Percentiles rank a stretch among this genome's conserved stretches.
Conservation (phyloP, 2,888 invertebrate species). For the Ctenicera cuprea region DNA sequence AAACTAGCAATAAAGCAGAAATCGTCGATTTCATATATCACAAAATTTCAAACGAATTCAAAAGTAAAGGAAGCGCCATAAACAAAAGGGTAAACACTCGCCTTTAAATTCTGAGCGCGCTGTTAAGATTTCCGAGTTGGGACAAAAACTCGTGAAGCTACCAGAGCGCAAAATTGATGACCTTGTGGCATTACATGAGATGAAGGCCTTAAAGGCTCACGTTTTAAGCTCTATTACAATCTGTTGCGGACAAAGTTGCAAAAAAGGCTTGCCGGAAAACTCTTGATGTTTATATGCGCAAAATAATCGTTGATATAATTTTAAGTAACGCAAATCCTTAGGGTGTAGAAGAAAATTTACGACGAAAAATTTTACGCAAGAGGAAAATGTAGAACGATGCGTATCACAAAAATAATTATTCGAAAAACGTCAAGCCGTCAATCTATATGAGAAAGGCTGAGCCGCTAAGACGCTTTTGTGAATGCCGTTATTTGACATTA, state of each 20-base stretch:
- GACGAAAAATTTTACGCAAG: neutral
- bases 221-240: conserved; percentile 22
- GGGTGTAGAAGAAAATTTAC: neutral
- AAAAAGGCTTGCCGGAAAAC: neutral
- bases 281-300: too few species aligned
- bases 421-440: conserved; percentile 6
- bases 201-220: conserved; percentile 25
- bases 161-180: conserved; percentile 25
- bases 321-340: neutral
- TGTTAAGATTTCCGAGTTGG: conserved; percentile 12
- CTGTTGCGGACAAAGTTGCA: conserved; percentile 2
- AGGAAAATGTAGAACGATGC: neutral
- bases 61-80: neutral
- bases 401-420: conserved; percentile 17
- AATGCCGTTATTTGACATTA: conserved; percentile 1
- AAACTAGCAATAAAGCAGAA: too few species aligned
- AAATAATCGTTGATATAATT: neutral
- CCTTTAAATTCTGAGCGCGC: conserved; percentile 7
- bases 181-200: conserved; percentile 17
- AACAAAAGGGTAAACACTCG: conserved; percentile 3
- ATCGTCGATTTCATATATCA: too few species aligned
- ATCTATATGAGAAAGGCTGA: neutral
- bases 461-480: neutral
- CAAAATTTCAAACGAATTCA: too few species aligned
- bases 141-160: conserved; percentile 24